Evolutionary conservation across 2,888 invertebrate genomes (phyloP).

Genomic region (Chamaedrilus cognettii): DNA sequence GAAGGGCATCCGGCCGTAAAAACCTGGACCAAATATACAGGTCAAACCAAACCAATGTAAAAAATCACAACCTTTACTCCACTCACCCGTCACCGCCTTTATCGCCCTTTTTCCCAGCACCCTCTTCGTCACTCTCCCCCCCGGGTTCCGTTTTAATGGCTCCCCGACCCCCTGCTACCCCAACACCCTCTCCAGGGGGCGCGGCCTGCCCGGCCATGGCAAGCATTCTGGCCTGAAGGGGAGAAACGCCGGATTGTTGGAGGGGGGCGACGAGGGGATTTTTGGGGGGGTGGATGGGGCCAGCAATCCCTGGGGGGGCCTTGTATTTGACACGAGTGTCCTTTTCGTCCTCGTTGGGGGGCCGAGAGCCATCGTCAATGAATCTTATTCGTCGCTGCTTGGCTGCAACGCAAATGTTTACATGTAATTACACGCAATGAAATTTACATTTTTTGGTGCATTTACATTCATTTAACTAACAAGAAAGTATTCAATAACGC

Average conservation of each 20-base stretch:
- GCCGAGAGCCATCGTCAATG: conserved; percentile 64
- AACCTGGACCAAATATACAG: no score
- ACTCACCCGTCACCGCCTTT: background rate
- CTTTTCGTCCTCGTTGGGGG: conserved; percentile 52
- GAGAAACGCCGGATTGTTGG: conserved; percentile 36
- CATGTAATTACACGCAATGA: conserved; percentile 1
- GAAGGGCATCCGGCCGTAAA: no score
- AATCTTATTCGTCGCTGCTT: conserved; percentile 64
- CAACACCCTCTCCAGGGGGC: background rate
- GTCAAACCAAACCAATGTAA: no score
- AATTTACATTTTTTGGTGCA: background rate
- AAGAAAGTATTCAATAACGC: no score
- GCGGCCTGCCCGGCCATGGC: conserved; percentile 75
- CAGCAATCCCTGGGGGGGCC: background rate
- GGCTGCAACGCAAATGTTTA: conserved; percentile 34
- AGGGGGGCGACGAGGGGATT: conserved; percentile 34
- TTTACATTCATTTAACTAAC: background rate
- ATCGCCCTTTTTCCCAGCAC: conserved; percentile 2
- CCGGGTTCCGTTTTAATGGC: no score
- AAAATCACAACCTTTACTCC: no score
- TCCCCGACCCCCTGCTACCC: background rate
- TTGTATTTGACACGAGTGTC: conserved; percentile 46
- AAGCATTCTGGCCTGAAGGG: conserved; percentile 84
- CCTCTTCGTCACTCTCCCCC: background rate
- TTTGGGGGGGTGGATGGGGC: background rate